Base-by-base conservation (phyloP, 2,888 invertebrate genomes). In the Galerucella calmariensis region DNA sequence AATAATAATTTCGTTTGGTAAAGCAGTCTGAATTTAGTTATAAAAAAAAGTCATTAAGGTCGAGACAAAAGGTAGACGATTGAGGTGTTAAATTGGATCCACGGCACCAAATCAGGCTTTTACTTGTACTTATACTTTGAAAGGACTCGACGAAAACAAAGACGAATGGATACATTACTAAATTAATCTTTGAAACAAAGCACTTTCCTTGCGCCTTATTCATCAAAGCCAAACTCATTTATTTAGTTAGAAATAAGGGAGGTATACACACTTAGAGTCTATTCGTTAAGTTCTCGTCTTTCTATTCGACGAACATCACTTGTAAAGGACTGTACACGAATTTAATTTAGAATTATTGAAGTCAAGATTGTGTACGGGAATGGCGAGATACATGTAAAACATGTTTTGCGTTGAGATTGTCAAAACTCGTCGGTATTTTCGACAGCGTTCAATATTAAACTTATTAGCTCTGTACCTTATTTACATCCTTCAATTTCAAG, bases 121-220 rank as follows among this genome's bases (percentile, higher is more conserved):
- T 76, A 71, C 76, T 62, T 72, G 75, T 77, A 79, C 41, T 44
- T 59, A 70, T 72, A 72, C 80, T 79, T 81, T 80, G 79, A 80
- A 81, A 79, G 81, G 81, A 81, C 79, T 75, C 76, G 79, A 75
- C 77, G 81, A 84, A 84, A 85, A 86, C 86, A 85, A 85, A 85
- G 86, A 86, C 85, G 85, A 86, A 86, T 86, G 85, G 85, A 83
- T 86, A 85, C 86, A 86, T 86, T 86, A 85, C 85, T 82, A 86
- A 86, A 87, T 87, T 87, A 87, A 87, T 87, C 86, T 87, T 86
- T 84, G 86, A 85, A 84, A 86, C 86, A 87, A 86, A 87, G 86
- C 85, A 82, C 81, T 83, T 82, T 85, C 85, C 85, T 85, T 84
- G 84, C 82, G 85, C 84, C 85, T 84, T 85, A 85, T 85, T 86